Conservation (phyloP, 2,888 invertebrate genomes). For the Campoplex nolae region DNA sequence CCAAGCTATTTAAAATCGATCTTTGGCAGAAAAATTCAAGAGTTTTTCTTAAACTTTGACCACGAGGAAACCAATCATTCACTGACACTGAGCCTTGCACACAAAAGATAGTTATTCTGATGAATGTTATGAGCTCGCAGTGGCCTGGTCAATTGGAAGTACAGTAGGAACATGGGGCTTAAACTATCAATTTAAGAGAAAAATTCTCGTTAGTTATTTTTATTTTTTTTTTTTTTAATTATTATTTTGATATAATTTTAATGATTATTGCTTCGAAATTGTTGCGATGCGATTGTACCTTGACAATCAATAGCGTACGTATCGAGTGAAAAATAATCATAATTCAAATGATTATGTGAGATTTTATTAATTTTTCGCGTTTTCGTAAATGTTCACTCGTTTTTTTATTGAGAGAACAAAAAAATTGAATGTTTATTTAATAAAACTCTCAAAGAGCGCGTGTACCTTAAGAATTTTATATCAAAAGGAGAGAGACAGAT, state of each 20-base stretch:
- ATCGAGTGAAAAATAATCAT: not conserved
- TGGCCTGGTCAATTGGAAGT: too few relatives aligned
- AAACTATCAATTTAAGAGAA: too few relatives aligned
- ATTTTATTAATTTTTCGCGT: not conserved
- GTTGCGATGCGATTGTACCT: conserved; percentile 60
- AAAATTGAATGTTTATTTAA: not conserved
- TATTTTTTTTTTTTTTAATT: not conserved
- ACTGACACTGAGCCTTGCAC: too few relatives aligned
- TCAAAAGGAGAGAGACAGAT: conserved; percentile 19
- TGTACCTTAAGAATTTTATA: conserved; percentile 18
- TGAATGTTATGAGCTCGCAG: too few relatives aligned
- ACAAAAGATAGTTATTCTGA: too few relatives aligned
- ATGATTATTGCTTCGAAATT: conserved; percentile 31
- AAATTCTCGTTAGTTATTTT: too few relatives aligned
- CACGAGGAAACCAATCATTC: too few relatives aligned
- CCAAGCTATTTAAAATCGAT: too few relatives aligned
- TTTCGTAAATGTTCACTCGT: not conserved
- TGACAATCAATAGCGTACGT: conserved; percentile 65
- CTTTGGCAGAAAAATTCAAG: too few relatives aligned
- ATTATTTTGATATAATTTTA: not conserved
- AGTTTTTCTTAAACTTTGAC: too few relatives aligned
- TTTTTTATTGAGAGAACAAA: not conserved
- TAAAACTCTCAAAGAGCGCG: conserved; percentile 17
- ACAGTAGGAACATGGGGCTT: too few relatives aligned
- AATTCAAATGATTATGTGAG: conserved; percentile 12